phyloP scores from a whole-genome alignment of 2,113 vertebrate species.

The Anguilla japonica region DNA sequence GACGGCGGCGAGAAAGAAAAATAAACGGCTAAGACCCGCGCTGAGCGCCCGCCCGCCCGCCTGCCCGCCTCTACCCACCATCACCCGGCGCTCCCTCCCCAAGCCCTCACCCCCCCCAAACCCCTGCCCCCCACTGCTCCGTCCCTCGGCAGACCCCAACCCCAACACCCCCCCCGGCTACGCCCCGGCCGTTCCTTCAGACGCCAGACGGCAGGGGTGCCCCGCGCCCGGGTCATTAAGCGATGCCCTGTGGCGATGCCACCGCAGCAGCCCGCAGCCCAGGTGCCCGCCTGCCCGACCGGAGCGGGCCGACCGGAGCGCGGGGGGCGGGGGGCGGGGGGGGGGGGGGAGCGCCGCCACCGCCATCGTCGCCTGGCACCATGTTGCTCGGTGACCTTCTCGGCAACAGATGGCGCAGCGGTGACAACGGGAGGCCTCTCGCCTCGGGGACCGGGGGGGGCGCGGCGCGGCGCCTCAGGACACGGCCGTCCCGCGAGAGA shows the following conservation, averaged over 20 bases:
- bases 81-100: too few relatives aligned
- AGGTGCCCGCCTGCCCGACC: slow-evolving; percentile 40
- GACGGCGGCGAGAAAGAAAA: slow-evolving; percentile 10
- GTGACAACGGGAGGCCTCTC: slow-evolving; percentile 44
- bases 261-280: slow-evolving; percentile 26
- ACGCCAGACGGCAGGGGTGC: slow-evolving; percentile 42
- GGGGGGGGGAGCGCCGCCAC: background rate
- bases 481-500: slow-evolving; percentile 16
- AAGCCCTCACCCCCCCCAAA: background rate
- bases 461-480: slow-evolving; percentile 15
- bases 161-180: background rate
- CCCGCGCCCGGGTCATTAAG: slow-evolving; percentile 30
- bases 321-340: background rate
- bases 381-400: slow-evolving; percentile 52
- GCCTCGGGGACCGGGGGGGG: slow-evolving; percentile 45
- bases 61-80: too few relatives aligned
- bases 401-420: slow-evolving; percentile 53
- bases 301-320: slow-evolving; percentile 20
- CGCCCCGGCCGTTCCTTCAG: slow-evolving; percentile 36
- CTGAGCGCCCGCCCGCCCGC: background rate
- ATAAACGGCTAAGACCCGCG: background rate
- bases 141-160: slow-evolving; percentile 25
- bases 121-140: background rate
- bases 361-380: slow-evolving; percentile 37
- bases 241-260: slow-evolving; percentile 50